These are phyloP conservation scores for Tyrophagus putrescentiae DNA, from an alignment of 1,140 invertebrate species.

Conservation along the genomic window DNA sequence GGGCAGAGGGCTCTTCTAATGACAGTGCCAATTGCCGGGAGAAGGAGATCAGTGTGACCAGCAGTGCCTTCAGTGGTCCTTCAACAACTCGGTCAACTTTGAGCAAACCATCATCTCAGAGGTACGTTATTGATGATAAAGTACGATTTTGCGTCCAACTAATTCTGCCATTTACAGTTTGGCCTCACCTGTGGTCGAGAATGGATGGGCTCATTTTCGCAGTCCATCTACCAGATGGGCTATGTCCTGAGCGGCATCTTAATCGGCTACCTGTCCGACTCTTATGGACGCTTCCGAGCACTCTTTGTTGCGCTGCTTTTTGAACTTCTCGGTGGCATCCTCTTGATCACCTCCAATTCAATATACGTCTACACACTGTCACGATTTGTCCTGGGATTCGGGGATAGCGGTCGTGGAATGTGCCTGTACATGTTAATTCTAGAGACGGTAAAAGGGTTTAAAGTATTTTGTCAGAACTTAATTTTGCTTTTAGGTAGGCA, in stretches of 20 bases:
- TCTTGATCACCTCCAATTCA: background rate
- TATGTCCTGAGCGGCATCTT: slow-evolving; percentile 60
- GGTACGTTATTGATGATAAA: background rate
- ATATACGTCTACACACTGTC: slow-evolving; percentile 12
- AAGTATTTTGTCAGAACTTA: background rate
- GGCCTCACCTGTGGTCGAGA: slow-evolving; percentile 54
- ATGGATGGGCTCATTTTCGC: slow-evolving; percentile 50
- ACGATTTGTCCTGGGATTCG: slow-evolving; percentile 16
- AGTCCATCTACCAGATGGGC: slow-evolving; percentile 65
- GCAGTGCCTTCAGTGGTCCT: background rate
- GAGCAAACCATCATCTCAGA: slow-evolving; percentile 21
- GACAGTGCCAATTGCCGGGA: background rate
- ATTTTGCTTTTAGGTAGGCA: slow-evolving; percentile 49
- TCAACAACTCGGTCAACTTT: slow-evolving; percentile 16
- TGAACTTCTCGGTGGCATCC: slow-evolving; percentile 15
- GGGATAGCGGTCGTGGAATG: slow-evolving; percentile 14
- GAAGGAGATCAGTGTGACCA: background rate
- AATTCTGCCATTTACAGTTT: slow-evolving; percentile 45
- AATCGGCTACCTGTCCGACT: slow-evolving; percentile 64
- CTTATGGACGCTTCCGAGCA: slow-evolving; percentile 34
- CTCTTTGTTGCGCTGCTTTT: slow-evolving; percentile 46
- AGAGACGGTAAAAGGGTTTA: slow-evolving; percentile 18
- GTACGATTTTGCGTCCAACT: background rate
- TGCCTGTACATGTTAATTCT: slow-evolving; percentile 14
- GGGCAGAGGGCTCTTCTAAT: background rate